Base-by-base conservation (phyloP, 2,888 invertebrate genomes). In the Caenorhabditis virilis region DNA sequence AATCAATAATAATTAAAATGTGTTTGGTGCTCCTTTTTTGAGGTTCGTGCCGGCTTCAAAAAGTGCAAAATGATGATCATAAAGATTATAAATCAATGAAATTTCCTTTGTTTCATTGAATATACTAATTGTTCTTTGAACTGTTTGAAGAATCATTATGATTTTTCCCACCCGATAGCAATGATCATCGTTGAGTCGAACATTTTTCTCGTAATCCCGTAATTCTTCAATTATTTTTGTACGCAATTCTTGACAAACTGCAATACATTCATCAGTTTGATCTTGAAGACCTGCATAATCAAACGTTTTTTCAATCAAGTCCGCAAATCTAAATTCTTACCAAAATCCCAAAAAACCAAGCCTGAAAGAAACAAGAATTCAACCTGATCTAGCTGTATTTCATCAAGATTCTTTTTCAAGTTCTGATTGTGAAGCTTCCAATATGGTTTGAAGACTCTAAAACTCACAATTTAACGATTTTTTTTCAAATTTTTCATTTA, bases 81-180 rank as follows among this genome's bases (percentile, higher is more conserved):
- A 61, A 3, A 61, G 26, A 41, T 61, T 51, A 55, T 61, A 61
- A n/a, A 61, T 35, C 26, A 61, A n/a, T 1, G 61, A 61, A 18
- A 61, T 55, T 35, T 61, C 61, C n/a, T 39, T 30, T 11, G 55
- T 61, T 22, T 61, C 61, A 26, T 55, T 30, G 16, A 61, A 20
- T 50, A 55, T 46, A 33, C 53, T 55, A 22, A 61, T 22, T 2
- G 55, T 42, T n/a, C 61, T 39, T 22, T 39, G 22, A 36, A 36
- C 11, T 5, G 39, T 50, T 23, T 60, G 60, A 1, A 60, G 50
- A 5, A 60, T 50, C 30, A 60, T 60, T n/a, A 60, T 46, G 15
- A 60, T 60, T 25, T 50, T 49, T 2, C 60, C 60, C 20, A 60
- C 60, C 26, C 60, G 60, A 39, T 60, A 60, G 33, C 50, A 54